Evolutionary conservation across 2,797 vertebrate genomes (phyloP), one percentile per base, ranked within the genome.

Genomic region (Falco novaeseelandiae): DNA sequence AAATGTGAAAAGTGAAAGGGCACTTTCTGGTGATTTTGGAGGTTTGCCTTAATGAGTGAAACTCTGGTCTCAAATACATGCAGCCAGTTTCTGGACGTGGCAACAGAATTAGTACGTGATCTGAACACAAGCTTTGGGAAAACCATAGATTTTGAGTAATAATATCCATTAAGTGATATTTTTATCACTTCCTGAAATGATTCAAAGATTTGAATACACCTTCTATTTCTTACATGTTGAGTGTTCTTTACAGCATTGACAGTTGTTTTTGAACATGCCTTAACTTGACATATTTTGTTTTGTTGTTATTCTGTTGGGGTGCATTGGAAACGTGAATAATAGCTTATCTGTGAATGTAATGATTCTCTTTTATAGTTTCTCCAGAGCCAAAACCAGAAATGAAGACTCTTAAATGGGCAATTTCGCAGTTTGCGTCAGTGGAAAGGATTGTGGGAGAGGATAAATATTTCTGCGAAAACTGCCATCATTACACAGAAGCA

Each of bases 391-490:
- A 99, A 98, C 98, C 98, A 54, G 99, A 99, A 97, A 97, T 98
- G 96, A 99, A 99, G 98, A 99, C 99, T 66, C 97, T 99, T 87
- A 99, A 98, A 74, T 99, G 99, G 99, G 99, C 99, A 70, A 99
- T 99, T 88, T 99, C 98, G 51, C 99, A 99, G 97, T 99, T 99
- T 98, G 99, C 99, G 2, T 99, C 99, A 2, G 99, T 99, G 98
- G 99, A 99, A 97, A 99, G 99, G 96, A 99, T 99, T 84, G 99
- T 99, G 51, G 99, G 99, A 59, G 99, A 99, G 97, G 99, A 99
- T 97, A 99, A 99, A 91, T 99, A 99, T 96, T 99, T 99, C 98
- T 99, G 99, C 87, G 99, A 99, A 97, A 99, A 99, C 46, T 99
- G 99, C 93, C 99, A 98, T 87, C 99, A 99, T 93, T 99, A 99